phyloP scores from a whole-genome alignment of 2,113 vertebrate genomes.

The Onychostruthus taczanowskii region DNA sequence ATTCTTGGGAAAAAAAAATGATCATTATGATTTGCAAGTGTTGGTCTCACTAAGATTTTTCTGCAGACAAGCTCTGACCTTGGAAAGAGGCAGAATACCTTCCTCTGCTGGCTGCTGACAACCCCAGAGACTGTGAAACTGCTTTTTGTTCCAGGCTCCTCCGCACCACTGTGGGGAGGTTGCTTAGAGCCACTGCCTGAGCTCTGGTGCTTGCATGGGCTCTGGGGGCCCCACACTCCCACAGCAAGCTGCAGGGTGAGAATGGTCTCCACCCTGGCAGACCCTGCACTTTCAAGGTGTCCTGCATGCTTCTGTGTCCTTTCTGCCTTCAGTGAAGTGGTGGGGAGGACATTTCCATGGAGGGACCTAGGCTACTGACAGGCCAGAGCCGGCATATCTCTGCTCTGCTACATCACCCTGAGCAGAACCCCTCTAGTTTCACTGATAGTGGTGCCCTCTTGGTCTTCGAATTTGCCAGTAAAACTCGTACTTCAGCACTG shows the following conservation, averaged over 20 bases:
- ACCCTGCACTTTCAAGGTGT: not conserved
- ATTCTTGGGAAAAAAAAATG: not conserved
- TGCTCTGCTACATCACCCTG: not conserved
- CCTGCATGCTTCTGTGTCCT: not conserved
- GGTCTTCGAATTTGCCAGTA: not conserved
- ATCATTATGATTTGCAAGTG: not conserved
- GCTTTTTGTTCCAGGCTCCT: not conserved
- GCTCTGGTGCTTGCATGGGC: not conserved
- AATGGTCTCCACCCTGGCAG: not conserved
- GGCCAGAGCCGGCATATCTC: not conserved
- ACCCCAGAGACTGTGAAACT: not conserved
- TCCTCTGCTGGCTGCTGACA: not conserved
- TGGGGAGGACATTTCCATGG: not conserved
- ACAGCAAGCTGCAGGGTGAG: not conserved
- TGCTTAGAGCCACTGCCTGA: not conserved
- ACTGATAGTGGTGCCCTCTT: not conserved
- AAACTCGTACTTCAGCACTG: not conserved
- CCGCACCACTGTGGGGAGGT: accelerated
- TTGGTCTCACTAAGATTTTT: not conserved
- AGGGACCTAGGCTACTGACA: not conserved
- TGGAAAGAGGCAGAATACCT: not conserved
- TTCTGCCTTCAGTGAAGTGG: not conserved
- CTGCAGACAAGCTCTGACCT: not conserved
- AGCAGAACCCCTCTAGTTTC: not conserved
- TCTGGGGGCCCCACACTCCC: accelerated